Conservation (phyloP, 2,113 vertebrate genomes). For the Vicugna pacos region DNA sequence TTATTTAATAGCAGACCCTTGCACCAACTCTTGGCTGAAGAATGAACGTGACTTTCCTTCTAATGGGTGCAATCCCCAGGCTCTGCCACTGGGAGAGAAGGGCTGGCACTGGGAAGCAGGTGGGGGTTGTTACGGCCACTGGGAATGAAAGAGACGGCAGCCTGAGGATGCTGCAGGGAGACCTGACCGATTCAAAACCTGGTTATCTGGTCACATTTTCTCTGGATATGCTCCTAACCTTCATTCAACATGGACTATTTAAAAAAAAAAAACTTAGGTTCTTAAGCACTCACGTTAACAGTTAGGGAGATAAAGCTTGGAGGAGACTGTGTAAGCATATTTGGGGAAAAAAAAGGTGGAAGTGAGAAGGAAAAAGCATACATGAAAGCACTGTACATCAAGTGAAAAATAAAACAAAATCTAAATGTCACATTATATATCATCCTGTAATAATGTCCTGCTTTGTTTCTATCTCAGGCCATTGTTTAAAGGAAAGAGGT, state of each 20-base stretch:
- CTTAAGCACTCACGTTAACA: neutral
- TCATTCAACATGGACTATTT: neutral
- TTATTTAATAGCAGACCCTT: neutral
- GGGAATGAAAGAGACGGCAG: neutral
- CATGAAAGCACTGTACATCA: constrained; percentile 47
- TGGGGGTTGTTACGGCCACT: neutral
- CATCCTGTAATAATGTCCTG: constrained; percentile 10
- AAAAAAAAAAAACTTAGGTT: neutral
- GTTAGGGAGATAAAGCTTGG: neutral
- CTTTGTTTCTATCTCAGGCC: neutral
- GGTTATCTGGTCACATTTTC: constrained; percentile 34
- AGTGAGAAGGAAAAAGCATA: neutral
- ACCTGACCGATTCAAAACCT: constrained; percentile 5
- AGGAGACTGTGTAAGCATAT: constrained; percentile 39
- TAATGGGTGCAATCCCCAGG: neutral
- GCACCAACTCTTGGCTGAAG: neutral
- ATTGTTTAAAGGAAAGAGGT: neutral
- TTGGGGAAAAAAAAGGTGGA: neutral
- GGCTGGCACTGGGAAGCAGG: neutral
- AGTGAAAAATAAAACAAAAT: constrained; percentile 73
- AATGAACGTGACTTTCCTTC: neutral
- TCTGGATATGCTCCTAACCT: constrained; percentile 11
- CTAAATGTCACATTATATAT: constrained; percentile 65
- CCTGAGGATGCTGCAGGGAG: neutral
- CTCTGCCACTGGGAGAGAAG: neutral